Percentiles rank a stretch among this genome's conserved stretches.
Conservation (phyloP, 2,888 invertebrate genomes). For the Carcina quercana region DNA sequence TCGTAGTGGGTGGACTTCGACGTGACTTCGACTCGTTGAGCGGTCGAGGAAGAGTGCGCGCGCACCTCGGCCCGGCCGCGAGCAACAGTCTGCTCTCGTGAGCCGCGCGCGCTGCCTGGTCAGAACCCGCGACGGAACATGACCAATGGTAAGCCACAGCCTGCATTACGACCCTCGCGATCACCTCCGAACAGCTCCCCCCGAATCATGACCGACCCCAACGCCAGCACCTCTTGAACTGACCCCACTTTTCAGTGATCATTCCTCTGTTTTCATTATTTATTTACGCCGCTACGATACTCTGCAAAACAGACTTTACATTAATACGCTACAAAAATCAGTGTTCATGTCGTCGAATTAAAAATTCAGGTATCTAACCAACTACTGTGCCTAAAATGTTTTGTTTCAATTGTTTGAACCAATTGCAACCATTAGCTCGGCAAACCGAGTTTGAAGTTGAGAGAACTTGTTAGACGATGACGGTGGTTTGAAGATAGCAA, state of each 20-base stretch:
- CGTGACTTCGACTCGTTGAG: too few species aligned
- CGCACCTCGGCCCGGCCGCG: slow-evolving; percentile 48
- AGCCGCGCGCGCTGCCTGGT: slow-evolving; percentile 50
- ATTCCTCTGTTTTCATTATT: slow-evolving; percentile 47
- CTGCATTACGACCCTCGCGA: slow-evolving; percentile 27
- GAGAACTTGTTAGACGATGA: too few species aligned
- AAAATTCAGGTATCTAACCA: too few species aligned
- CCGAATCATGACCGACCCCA: slow-evolving; percentile 9
- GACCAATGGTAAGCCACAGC: slow-evolving; percentile 59
- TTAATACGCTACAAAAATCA: slow-evolving; percentile 22
- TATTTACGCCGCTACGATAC: slow-evolving; percentile 47
- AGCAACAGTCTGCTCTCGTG: slow-evolving; percentile 71
- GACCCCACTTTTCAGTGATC: slow-evolving; percentile 50
- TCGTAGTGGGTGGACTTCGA: slow-evolving; percentile 14
- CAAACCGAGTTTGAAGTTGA: too few species aligned
- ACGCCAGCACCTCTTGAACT: background rate
- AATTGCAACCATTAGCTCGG: too few species aligned
- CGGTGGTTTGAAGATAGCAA: too few species aligned
- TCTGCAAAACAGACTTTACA: slow-evolving; percentile 25
- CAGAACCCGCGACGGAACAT: slow-evolving; percentile 45
- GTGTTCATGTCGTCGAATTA: slow-evolving; percentile 5
- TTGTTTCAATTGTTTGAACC: too few species aligned
- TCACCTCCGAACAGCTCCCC: slow-evolving; percentile 10
- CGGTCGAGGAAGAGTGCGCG: slow-evolving; percentile 33
- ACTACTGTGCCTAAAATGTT: too few species aligned